phyloP scores from a whole-genome alignment of 2,888 invertebrate species.

The Pycnomerus fuliginosus region DNA sequence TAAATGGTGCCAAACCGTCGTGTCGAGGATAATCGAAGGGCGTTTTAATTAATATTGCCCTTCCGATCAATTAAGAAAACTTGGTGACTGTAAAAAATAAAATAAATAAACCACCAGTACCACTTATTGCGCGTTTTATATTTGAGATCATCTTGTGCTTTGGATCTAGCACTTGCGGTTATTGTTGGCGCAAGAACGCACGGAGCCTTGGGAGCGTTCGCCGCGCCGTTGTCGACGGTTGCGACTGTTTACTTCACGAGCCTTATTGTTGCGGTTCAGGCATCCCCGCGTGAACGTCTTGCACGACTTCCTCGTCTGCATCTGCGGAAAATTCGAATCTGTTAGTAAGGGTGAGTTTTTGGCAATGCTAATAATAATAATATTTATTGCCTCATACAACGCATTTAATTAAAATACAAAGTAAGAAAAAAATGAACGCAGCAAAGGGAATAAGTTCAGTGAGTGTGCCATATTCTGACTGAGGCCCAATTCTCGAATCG shows the following conservation, averaged over 20 bases:
- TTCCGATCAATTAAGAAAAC: conserved; percentile 24
- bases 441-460: no score
- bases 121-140: conserved; percentile 5
- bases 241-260: conserved; percentile 55
- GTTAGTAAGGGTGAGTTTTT: no score
- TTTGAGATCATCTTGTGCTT: conserved; percentile 44
- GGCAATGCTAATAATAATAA: no score
- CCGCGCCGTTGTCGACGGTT: conserved; percentile 53
- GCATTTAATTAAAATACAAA: no score
- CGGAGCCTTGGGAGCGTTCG: conserved; percentile 52
- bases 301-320: conserved; percentile 50
- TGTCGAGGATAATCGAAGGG: conserved; percentile 33
- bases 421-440: no score
- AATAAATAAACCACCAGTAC: not conserved
- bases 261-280: conserved; percentile 56
- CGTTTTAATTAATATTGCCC: conserved; percentile 49
- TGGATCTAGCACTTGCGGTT: conserved; percentile 55
- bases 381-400: no score
- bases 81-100: conserved; percentile 7
- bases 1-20: not conserved
- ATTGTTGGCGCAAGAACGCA: conserved; percentile 55
- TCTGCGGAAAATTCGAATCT: no score
- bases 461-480: no score
- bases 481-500: no score
- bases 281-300: conserved; percentile 49